Evolutionary conservation across 1,140 invertebrate species (phyloP).

Genomic region (Archivesica marissinica): DNA sequence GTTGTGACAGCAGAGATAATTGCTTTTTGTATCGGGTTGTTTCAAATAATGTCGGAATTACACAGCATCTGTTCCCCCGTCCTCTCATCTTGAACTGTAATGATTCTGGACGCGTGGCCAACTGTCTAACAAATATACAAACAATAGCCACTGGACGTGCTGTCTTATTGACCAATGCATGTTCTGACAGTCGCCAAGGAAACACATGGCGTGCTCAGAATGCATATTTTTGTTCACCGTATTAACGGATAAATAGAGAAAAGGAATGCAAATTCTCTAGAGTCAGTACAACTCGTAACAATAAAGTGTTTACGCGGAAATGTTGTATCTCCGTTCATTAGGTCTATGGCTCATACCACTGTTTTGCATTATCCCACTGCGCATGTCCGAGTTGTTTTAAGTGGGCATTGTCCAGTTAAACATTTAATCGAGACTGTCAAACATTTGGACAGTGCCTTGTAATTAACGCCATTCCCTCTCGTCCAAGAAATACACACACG

Average conservation of each 20-base stretch:
- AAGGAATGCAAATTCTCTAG: conserved; percentile 14
- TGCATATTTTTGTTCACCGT: conserved; percentile 44
- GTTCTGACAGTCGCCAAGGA: conserved; percentile 21
- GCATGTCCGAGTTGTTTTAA: conserved; percentile 25
- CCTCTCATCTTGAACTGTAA: conserved; percentile 13
- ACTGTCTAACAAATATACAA: conserved; percentile 51
- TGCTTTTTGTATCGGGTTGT: conserved; percentile 50
- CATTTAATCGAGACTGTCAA: conserved; percentile 56
- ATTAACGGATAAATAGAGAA: conserved; percentile 9
- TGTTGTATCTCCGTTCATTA: neutral
- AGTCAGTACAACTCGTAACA: neutral
- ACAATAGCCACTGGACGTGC: conserved; percentile 38
- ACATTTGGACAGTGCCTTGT: conserved; percentile 41
- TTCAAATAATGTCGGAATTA: conserved; percentile 38
- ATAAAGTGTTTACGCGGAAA: neutral
- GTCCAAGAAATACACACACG: conserved; percentile 21
- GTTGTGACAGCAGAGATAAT: conserved; percentile 56
- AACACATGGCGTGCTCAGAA: conserved; percentile 55
- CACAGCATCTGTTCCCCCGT: conserved; percentile 42
- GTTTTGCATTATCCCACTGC: neutral
- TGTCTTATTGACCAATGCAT: conserved; percentile 52
- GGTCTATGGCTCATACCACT: neutral
- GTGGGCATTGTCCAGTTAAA: conserved; percentile 49
- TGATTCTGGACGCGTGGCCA: conserved; percentile 53
- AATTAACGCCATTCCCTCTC: conserved; percentile 37